Conservation (phyloP, 2,113 vertebrate genomes). For the Colius striatus region DNA sequence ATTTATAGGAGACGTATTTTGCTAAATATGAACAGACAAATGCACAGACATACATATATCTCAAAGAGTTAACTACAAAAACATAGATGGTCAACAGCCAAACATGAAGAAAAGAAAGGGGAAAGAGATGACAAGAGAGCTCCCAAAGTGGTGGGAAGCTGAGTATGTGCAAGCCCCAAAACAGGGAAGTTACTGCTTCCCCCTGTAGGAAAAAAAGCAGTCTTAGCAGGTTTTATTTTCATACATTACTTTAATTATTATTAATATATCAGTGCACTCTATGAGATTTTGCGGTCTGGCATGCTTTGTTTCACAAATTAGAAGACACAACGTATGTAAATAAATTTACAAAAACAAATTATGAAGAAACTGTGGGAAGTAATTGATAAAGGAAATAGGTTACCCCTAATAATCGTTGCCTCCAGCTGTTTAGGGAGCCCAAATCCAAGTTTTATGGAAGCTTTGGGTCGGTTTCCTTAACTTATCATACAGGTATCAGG, state of each 20-base stretch:
- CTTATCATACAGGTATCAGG: neutral
- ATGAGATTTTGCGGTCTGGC: neutral
- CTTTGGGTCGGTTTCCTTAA: neutral
- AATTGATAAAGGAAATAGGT: neutral
- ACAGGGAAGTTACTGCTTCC: neutral
- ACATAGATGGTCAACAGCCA: neutral
- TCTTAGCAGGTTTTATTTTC: neutral
- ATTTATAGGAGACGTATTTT: neutral
- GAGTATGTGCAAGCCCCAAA: neutral
- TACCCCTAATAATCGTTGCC: neutral
- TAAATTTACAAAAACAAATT: neutral
- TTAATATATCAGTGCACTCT: neutral
- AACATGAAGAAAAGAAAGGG: neutral
- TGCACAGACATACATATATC: neutral
- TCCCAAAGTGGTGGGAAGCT: neutral
- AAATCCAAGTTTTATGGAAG: neutral
- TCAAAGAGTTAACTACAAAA: slow-evolving; percentile 20
- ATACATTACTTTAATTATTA: slow-evolving; percentile 3
- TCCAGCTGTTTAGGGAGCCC: neutral
- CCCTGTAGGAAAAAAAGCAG: slow-evolving; percentile 15
- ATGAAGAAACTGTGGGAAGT: neutral
- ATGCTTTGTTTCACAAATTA: neutral
- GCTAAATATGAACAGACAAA: neutral
- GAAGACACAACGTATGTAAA: neutral
- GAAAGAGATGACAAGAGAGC: neutral